phyloP scores from a whole-genome alignment of 2,113 vertebrate genomes.

The Scartelaos histophorus region DNA sequence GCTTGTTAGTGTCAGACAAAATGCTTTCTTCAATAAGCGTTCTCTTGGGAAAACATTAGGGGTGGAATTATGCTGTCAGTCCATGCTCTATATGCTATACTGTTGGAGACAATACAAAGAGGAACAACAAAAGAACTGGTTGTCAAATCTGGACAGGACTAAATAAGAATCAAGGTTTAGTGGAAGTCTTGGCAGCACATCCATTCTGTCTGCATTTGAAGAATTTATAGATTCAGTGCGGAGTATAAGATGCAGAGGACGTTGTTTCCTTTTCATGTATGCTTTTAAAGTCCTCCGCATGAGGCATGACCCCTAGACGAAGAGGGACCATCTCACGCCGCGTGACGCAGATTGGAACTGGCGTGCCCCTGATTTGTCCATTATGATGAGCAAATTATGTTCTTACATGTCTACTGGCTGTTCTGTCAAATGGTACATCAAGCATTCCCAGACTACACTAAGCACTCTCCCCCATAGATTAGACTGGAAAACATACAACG shows the following conservation, averaged over 20 bases:
- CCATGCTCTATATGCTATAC: conserved; percentile 25
- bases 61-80: conserved; percentile 42
- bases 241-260: conserved; percentile 18
- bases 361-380: conserved; percentile 70
- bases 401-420: conserved; percentile 69
- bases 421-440: conserved; percentile 64
- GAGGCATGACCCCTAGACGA: conserved; percentile 58
- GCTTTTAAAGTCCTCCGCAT: conserved; percentile 31
- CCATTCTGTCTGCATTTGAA: conserved; percentile 26
- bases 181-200: conserved; percentile 21
- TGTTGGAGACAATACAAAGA: conserved; percentile 17
- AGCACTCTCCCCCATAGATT: conserved; percentile 23
- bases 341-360: conserved; percentile 67
- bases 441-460: conserved; percentile 53
- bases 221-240: conserved; percentile 21
- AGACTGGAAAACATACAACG: conserved; percentile 7
- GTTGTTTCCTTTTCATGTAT: conserved; percentile 33
- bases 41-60: conserved; percentile 52
- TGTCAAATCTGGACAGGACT: conserved; percentile 34
- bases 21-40: conserved; percentile 39
- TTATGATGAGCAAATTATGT: conserved; percentile 71
- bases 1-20: conserved; percentile 24
- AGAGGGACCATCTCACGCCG: conserved; percentile 48
- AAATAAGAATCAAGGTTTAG: conserved; percentile 40
- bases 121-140: conserved; percentile 19